phyloP scores from a whole-genome alignment of 2,888 invertebrate species.

The Dryococelus australis region DNA sequence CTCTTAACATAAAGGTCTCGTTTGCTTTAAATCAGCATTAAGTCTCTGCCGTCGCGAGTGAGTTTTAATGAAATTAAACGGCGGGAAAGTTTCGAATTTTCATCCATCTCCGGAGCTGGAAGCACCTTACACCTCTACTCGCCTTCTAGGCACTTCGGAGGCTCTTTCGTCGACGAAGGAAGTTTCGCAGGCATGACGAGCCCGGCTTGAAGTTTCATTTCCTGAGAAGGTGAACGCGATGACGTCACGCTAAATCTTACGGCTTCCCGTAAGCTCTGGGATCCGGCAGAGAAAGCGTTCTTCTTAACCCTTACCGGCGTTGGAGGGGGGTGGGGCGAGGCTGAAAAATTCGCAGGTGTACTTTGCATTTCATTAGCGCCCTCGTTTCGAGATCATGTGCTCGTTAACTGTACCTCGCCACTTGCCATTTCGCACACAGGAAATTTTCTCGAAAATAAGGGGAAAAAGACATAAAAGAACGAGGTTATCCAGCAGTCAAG shows the following conservation, averaged over 20 bases:
- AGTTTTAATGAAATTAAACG: constrained; percentile 11
- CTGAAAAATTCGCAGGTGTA: not conserved
- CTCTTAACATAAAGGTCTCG: not conserved
- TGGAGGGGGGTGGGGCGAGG: not conserved
- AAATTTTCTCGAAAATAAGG: not conserved
- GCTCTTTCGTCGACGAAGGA: not conserved
- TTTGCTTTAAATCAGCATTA: not conserved
- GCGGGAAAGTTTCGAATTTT: not conserved
- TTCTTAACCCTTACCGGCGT: not conserved
- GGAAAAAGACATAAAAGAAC: not conserved
- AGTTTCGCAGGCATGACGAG: not conserved
- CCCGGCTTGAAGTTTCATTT: not conserved
- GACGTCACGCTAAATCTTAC: constrained; percentile 3
- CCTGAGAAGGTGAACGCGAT: not conserved
- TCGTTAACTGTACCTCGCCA: not conserved
- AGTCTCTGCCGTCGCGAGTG: not conserved
- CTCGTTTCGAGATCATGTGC: not conserved
- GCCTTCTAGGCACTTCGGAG: not conserved
- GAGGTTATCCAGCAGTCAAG: not conserved
- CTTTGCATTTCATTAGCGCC: constrained; percentile 5
- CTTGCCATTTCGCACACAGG: not conserved
- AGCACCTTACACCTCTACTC: not conserved
- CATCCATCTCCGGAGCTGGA: not conserved
- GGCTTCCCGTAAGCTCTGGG: not conserved
- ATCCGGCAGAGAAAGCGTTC: not conserved